Conservation (phyloP, 2,888 invertebrate genomes). For the Ceraclea dissimilis region DNA sequence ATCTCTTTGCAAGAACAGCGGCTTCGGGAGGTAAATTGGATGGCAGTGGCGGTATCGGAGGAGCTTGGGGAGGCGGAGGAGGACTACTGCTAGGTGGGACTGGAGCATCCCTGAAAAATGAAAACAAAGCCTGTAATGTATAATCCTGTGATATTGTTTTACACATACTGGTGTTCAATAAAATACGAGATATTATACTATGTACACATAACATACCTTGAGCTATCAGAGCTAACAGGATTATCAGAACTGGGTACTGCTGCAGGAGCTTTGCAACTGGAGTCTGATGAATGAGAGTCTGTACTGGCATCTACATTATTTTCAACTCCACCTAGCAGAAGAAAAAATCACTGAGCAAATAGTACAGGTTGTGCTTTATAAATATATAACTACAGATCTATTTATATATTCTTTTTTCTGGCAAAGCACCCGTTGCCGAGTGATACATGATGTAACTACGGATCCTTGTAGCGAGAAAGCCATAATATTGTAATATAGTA, state of each 20-base stretch:
- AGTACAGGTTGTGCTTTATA: too few species aligned
- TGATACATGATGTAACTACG: too few species aligned
- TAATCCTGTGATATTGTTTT: not conserved
- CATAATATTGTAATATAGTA: too few species aligned
- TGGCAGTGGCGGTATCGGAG: constrained; percentile 13
- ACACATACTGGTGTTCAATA: not conserved
- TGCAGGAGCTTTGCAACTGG: constrained; percentile 41
- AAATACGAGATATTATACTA: too few species aligned
- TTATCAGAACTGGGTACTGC: constrained; percentile 42
- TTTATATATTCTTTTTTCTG: too few species aligned
- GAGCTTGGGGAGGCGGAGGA: not conserved
- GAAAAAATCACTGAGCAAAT: too few species aligned
- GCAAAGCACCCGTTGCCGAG: too few species aligned
- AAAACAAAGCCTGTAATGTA: not conserved
- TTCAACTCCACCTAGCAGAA: constrained; percentile 14
- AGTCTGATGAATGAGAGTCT: constrained; percentile 42
- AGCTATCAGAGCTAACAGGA: constrained; percentile 42
- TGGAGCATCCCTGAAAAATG: constrained; percentile 13
- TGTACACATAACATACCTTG: constrained; percentile 32
- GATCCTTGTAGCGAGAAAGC: too few species aligned
- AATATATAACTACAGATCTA: too few species aligned
- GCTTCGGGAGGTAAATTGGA: constrained; percentile 18
- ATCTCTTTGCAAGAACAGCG: constrained; percentile 8
- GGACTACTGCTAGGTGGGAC: not conserved
- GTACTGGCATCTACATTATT: constrained; percentile 36